Conservation (phyloP, 2,113 vertebrate species). For the Neodon shergylaensis region DNA sequence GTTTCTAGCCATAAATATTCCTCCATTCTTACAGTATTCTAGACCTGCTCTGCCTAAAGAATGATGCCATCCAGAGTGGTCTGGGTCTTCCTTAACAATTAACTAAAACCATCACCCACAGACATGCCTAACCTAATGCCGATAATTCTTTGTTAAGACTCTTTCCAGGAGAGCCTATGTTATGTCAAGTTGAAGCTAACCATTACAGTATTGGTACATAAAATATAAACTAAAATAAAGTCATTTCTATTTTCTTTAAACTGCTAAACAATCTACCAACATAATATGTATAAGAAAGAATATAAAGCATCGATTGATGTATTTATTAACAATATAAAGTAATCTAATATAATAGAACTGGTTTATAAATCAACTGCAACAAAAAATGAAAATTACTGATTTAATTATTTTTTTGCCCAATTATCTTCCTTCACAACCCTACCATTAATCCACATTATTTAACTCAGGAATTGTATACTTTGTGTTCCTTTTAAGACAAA, state of each 20-base stretch:
- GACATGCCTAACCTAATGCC: background rate
- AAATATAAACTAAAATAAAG: background rate
- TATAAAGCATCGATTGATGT: background rate
- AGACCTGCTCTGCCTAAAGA: background rate
- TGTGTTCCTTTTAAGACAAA: background rate
- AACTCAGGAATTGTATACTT: background rate
- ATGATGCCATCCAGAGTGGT: background rate
- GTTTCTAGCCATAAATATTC: background rate
- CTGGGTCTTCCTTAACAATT: background rate
- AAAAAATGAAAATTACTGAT: background rate
- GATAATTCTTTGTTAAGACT: background rate
- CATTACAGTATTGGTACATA: background rate
- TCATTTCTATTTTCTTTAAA: background rate
- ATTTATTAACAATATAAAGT: background rate
- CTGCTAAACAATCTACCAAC: background rate
- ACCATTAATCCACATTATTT: no score
- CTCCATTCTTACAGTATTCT: background rate
- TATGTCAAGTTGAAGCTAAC: background rate
- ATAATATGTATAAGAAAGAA: background rate
- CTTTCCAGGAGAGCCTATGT: background rate
- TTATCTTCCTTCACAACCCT: fast-evolving
- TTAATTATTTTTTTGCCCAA: background rate
- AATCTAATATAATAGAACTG: background rate
- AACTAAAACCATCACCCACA: background rate
- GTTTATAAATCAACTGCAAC: background rate